Conservation (phyloP, 2,888 invertebrate genomes). For the Galerucella pusilla region DNA sequence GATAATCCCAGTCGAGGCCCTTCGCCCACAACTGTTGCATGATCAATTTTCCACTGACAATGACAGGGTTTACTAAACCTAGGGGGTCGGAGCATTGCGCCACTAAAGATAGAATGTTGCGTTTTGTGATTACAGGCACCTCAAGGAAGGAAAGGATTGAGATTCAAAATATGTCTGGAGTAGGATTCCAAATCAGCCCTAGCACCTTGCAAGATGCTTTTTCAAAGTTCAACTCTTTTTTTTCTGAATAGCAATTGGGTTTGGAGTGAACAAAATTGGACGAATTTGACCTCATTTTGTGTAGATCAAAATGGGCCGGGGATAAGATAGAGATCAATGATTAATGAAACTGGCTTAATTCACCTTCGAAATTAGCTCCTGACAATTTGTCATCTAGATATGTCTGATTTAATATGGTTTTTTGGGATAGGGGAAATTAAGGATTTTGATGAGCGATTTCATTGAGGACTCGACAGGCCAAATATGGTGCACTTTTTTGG, state of each 20-base stretch:
- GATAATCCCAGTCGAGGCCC: not conserved
- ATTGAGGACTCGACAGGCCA: not conserved
- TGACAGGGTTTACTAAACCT: conserved; percentile 2
- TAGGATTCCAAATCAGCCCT: conserved; percentile 1
- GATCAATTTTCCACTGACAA: conserved; percentile 1
- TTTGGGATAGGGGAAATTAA: not conserved
- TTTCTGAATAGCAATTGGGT: not conserved
- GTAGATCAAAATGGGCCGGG: conserved; percentile 6
- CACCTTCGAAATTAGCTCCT: not conserved
- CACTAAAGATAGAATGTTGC: not conserved
- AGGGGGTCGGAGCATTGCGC: conserved; percentile 5
- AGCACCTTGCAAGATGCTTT: not conserved
- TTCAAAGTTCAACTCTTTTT: not conserved
- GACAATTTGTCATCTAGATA: not conserved
- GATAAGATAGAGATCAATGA: not conserved
- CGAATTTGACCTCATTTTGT: conserved; percentile 3
- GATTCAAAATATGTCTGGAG: not conserved
- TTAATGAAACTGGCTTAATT: not conserved
- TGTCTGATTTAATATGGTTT: not conserved
- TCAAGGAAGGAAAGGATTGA: not conserved
- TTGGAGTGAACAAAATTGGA: not conserved
- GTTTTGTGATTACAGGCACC: conserved; percentile 6
- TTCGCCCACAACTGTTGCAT: conserved; percentile 4
- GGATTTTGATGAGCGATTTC: not conserved
- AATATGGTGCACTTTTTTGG: not conserved